Conservation (phyloP, 2,888 invertebrate species). For the Tetheella fluctuosa region DNA sequence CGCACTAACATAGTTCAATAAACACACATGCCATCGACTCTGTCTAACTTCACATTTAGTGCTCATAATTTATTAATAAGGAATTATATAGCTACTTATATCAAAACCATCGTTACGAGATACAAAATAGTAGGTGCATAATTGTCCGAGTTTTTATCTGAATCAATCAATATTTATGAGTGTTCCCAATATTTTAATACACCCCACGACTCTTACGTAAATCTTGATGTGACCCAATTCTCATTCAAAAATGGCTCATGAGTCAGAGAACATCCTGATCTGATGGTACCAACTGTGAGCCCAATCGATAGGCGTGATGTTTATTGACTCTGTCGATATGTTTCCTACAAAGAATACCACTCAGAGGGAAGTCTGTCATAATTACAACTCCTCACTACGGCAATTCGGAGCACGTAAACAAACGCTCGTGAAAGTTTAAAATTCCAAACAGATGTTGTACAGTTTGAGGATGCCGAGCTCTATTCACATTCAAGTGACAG, state of each 20-base stretch:
- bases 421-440: constrained; percentile 66
- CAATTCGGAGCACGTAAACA: constrained; percentile 60
- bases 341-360: constrained; percentile 48
- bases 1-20: constrained; percentile 64
- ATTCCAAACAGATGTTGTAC: constrained; percentile 54
- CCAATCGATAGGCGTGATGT: constrained; percentile 58
- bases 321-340: constrained; percentile 65
- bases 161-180: not conserved
- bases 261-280: constrained; percentile 60
- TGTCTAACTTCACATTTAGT: constrained; percentile 32
- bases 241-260: constrained; percentile 61
- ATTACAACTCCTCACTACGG: constrained; percentile 31
- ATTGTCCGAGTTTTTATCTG: not conserved
- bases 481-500: constrained; percentile 60
- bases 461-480: constrained; percentile 51
- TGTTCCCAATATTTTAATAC: constrained; percentile 36
- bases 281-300: constrained; percentile 55
- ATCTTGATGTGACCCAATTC: constrained; percentile 61
- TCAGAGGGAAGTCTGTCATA: constrained; percentile 39
- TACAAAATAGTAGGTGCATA: not conserved
- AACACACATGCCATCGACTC: constrained; percentile 56
- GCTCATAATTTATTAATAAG: not conserved
- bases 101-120: too few species aligned
- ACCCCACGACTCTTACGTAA: constrained; percentile 52
- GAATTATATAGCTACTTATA: not conserved